These are phyloP conservation scores for Actias luna DNA, from an alignment of 2,888 invertebrate genomes.

Conservation along the genomic window DNA sequence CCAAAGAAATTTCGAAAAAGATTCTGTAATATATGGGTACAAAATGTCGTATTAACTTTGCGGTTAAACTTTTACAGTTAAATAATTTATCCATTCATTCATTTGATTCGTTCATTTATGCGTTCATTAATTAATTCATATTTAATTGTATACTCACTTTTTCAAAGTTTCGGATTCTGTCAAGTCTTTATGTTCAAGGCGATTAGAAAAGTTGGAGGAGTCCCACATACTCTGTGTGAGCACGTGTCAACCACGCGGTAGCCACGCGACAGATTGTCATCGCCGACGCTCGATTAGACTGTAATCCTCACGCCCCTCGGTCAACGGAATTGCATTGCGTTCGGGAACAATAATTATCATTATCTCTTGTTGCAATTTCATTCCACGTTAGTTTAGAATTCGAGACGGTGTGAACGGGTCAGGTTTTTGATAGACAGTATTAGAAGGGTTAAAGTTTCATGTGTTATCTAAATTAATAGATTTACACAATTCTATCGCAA, in stretches of 20 bases:
- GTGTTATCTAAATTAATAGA: not conserved
- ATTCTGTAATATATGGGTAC: no score
- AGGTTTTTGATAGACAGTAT: conserved; percentile 52
- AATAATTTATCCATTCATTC: no score
- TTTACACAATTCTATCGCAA: not conserved
- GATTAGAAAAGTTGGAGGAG: conserved; percentile 11
- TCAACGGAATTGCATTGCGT: conserved; percentile 61
- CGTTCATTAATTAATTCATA: no score
- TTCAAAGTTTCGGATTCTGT: conserved; percentile 26
- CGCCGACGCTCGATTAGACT: conserved; percentile 71
- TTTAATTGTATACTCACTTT: no score
- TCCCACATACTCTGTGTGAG: not conserved
- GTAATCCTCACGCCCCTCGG: conserved; percentile 70
- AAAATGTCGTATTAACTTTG: no score
- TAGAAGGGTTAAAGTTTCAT: conserved; percentile 36
- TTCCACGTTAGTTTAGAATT: conserved; percentile 50
- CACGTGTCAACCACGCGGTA: conserved; percentile 52
- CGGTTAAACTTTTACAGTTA: no score
- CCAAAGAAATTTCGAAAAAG: no score
- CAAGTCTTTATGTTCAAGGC: conserved; percentile 15
- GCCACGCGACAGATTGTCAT: conserved; percentile 67
- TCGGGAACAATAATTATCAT: conserved; percentile 61
- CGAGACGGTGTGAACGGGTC: conserved; percentile 32
- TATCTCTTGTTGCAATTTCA: conserved; percentile 72
- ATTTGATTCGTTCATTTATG: not conserved